phyloP scores from a whole-genome alignment of 2,113 vertebrate genomes.

The Lichenostomus cassidix region DNA sequence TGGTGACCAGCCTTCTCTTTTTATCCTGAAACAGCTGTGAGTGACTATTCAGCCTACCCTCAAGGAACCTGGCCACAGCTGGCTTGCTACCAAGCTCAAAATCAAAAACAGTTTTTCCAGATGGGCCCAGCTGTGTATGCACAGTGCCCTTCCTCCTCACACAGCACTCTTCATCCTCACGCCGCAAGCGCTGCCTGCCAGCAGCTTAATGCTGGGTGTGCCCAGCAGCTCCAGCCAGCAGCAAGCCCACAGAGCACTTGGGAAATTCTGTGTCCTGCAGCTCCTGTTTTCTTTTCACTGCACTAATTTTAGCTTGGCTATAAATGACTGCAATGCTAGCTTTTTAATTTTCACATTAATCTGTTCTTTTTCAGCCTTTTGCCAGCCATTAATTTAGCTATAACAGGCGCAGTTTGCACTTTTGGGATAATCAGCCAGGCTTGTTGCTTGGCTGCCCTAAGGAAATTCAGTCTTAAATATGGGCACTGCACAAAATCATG shows the following conservation, averaged over 20 bases:
- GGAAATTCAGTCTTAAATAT: not conserved
- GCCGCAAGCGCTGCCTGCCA: not conserved
- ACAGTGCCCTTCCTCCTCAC: not conserved
- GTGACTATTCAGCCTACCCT: not conserved
- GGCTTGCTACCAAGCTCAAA: slow-evolving; percentile 18
- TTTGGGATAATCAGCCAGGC: not conserved
- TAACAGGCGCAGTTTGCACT: not conserved
- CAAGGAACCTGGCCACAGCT: not conserved
- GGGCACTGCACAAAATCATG: not conserved
- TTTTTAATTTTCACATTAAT: not conserved
- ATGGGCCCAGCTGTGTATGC: not conserved
- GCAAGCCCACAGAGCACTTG: not conserved
- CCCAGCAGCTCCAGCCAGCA: not conserved
- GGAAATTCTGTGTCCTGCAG: not conserved
- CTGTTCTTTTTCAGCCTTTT: not conserved
- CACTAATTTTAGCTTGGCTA: not conserved
- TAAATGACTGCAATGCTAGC: not conserved
- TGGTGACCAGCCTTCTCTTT: not conserved
- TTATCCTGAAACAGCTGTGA: slow-evolving; percentile 11
- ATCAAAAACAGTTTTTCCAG: slow-evolving; percentile 3
- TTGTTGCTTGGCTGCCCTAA: not conserved
- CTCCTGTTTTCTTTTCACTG: not conserved
- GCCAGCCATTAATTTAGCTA: not conserved
- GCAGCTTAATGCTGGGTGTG: not conserved
- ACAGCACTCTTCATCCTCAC: not conserved